Base-by-base conservation (phyloP, 2,888 invertebrate species). In the Eudemis profundana region DNA sequence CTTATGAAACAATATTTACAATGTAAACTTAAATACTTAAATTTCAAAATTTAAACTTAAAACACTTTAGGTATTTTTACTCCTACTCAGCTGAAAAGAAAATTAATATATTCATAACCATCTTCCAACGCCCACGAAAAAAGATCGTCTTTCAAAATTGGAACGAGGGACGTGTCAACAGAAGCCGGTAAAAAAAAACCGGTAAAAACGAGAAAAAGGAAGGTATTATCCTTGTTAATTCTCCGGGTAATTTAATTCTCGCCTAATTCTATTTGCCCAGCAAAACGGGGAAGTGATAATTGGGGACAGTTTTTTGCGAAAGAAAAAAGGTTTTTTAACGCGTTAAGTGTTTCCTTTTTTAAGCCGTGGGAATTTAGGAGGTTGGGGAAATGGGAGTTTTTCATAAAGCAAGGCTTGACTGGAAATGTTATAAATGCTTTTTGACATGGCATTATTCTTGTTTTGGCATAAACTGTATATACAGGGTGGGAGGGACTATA, bases 241-340 rank as follows among this genome's bases (percentile, higher is more conserved):
- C 90, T 82, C 82, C 78, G 85, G 86, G 83, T 90, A 91, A 92
- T 92, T 90, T 89, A 90, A 91, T 92, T 91, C 88, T 75, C 87
- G 87, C 89, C 85, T 91, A 91, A 92, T 91, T 91, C 91, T 91
- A 92, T 91, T 92, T 90, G 86, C 84, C 74, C 86, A 88, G 88
- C 73, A 87, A 87, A 90, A 88, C 84, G 89, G 86, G 86, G 85
- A 87, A 85, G 91, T 89, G 90, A 89, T 91, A 92, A 92, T 90
- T 91, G 86, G 81, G 81, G 85, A 83, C 83, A 80, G 78, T 89
- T 90, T 89, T 89, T 84, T 80, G 76, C 74, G 77, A 84, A 78
- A 74, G 78, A 78, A 66, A 68, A 80, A 81, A 81, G 79, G 78
- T 81, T 83, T 85, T 85, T 84, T 83, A 77, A 50, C 63, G 46